Base-by-base conservation (phyloP, 2,888 invertebrate genomes). In the Lissonota sp. region DNA sequence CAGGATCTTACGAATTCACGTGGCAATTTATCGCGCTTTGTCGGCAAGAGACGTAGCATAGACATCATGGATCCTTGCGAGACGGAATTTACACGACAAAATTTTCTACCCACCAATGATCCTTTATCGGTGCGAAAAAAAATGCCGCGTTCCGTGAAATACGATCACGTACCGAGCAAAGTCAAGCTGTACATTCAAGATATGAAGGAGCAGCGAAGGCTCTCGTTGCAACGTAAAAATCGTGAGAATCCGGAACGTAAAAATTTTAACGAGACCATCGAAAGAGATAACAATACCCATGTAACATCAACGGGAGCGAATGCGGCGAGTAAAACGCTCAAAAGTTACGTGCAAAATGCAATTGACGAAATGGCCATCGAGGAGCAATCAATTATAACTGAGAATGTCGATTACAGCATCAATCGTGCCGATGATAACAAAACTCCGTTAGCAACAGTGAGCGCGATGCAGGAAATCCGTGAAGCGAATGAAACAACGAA, bases 131-230 rank as follows among this genome's bases (percentile, higher is more conserved):
- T 49, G 5, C 2, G 40, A 10, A 87, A 78, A 62, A 86, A 79
- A 40, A 79, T 77, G 40, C 60, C 85, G 4, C 78, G 83, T n/a
- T 74, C 83, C 7, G 73, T 60, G 53, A 88, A 79, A 58, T 92
- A 89, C 82, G 86, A 84, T 16, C 84, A 91, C 64, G 85, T 91
- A 16, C 79, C 88, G 76, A 92, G 91, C 74, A 91, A 90, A 87
- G 91, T 92, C 0, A 91, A 88, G 79, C 85, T 82, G 12, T 92
- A 92, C 53, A 92, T 92, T 55, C 82, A 81, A 37, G 85, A 86
- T 16, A 84, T 88, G 57, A 81, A 86, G 58, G 84, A 86, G 39
- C 86, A 84, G 70, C 83, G 75, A 51, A 72, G 83, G 70, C 79
- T 83, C 7, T 86, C 85, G 14, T 44, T 73, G 1, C 80, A 86